Base-by-base conservation (phyloP, 2,888 invertebrate genomes). In the Caenorhabditis imperialis region DNA sequence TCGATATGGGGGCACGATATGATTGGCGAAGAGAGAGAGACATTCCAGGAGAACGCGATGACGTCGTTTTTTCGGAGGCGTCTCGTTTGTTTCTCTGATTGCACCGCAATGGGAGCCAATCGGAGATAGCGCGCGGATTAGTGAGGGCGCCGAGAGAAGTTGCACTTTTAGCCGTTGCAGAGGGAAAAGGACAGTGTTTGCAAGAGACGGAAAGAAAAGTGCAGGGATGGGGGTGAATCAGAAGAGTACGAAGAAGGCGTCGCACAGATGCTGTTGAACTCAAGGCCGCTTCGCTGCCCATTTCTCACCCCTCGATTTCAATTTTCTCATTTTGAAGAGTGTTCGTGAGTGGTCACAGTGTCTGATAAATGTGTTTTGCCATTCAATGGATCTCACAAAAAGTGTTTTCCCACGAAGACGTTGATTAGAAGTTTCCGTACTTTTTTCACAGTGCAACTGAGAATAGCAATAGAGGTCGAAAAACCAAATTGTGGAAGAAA, bases 371-470 rank as follows among this genome's bases (percentile, higher is more conserved):
- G 6, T 30, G 30, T 30, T 30, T 30, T 30, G n/a, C n/a, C n/a
- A n/a, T n/a, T n/a, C n/a, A n/a, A n/a, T n/a, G n/a, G n/a, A n/a
- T n/a, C 30, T 30, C 30, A 30, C 6, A 30, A 30, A 30, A 30
- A 48, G 48, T 7, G 18, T 4, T 18, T 37, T 50, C 50, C 10
- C 50, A 50, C 50, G 35, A 8, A 1, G 16, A 3, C 1, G 48
- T 23, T 2, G 48, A 10, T 23, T 44, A 23, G 22, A 23, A 14
- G 2, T 3, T 37, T 18, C 35, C 20, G 10, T 10, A 10, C n/a
- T 33, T 33, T 50, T 50, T 35, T 30, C 50, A 50, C 50, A 50
- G 50, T 50, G 50, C 50, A 22, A 35, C 35, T 35, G 50, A 50
- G 50, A 50, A 50, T 50, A 18, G n/a, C n/a, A n/a, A n/a, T n/a